Evolutionary conservation across 2,113 vertebrate genomes (phyloP).

Genomic region (Copsychus sechellarum): DNA sequence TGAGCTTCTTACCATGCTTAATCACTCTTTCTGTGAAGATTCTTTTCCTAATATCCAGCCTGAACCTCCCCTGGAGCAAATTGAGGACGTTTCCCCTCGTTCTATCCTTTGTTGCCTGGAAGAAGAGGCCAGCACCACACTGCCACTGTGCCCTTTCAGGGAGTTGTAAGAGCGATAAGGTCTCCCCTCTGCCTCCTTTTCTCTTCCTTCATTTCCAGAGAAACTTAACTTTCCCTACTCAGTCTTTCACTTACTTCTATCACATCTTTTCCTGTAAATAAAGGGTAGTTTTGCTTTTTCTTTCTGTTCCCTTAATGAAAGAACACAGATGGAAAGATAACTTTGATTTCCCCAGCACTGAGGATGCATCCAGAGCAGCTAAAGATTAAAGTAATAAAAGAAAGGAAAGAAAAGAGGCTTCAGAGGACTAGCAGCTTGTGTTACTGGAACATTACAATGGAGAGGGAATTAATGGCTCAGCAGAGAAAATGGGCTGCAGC

Average conservation of each 20-base stretch:
- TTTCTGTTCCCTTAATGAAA: neutral
- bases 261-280: neutral
- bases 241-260: neutral
- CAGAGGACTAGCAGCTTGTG: neutral
- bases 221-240: neutral
- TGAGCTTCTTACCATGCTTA: neutral
- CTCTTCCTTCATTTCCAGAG: neutral
- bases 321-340: neutral
- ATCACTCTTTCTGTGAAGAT: too few relatives aligned
- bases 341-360: neutral
- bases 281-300: neutral
- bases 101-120: neutral
- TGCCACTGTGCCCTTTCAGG: neutral
- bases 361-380: neutral
- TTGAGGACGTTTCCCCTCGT: fast-evolving
- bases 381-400: neutral
- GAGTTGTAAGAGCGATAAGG: neutral
- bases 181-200: neutral
- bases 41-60: neutral
- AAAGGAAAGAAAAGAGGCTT: neutral
- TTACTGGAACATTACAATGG: neutral
- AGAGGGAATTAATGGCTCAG: neutral
- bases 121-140: neutral
- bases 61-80: too few relatives aligned
- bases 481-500: neutral